Base-by-base conservation (phyloP, 1,140 invertebrate genomes). In the Drosophila gunungcola region DNA sequence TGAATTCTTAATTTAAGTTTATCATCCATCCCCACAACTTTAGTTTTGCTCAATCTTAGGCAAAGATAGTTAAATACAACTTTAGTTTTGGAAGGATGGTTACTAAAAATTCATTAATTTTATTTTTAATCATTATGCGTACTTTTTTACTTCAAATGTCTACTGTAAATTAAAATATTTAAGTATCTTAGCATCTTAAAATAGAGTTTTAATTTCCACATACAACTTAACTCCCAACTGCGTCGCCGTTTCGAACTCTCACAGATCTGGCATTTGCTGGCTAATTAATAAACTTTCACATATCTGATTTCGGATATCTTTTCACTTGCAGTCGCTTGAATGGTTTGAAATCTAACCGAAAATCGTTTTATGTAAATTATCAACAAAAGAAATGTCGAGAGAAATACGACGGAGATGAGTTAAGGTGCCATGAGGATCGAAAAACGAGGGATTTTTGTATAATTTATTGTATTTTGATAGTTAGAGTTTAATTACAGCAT, bases 281-380 rank as follows among this genome's bases (percentile, higher is more conserved):
- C 63, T 89, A 89, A 88, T 88, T 88, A 88, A 88, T 88, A 88
- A 88, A 88, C 83, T 88, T 88, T 88, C 83, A 89, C 83, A 89
- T 73, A 64, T 89, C 67, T 67, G 69, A 61, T 77, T 64, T 80
- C 51, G 58, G 51, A 78, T 53, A 77, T 65, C 86, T 79, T 88
- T 88, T 88, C 83, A 86, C 83, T 86, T 86, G 83, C 70, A 83
- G 62, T 52, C 62, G 65, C 43, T 74, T 62, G 32, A 74, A 73
- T 64, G 64, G 45, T n/a, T 75, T 56, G 51, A 51, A 49, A 60
- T 70, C 53, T 54, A 64, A 29, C 75, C 67, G 67, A 73, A 73
- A 80, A 83, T 72, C 56, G 76, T 61, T 86, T 82, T 86, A 88
- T 88, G 83, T 72, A 89, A 88, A 88, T 86, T 73, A 81, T 65